phyloP scores from a whole-genome alignment of 2,113 vertebrate species.

The Aegotheles bennettii region DNA sequence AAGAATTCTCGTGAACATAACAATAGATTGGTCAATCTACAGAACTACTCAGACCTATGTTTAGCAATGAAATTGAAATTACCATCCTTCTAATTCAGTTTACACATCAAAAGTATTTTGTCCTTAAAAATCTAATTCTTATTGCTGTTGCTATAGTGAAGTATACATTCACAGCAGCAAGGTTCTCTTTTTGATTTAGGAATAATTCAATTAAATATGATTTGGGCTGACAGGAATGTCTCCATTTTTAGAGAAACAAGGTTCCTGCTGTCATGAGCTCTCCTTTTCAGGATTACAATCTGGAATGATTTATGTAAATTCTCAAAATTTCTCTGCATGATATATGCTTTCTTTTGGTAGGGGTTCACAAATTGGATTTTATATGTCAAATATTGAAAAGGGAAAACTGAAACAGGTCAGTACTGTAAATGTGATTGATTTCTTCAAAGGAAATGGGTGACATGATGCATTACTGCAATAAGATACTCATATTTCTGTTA shows the following conservation, averaged over 20 bases:
- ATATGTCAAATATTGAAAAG: conserved; percentile 70
- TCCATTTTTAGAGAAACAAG: not conserved
- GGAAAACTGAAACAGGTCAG: conserved; percentile 68
- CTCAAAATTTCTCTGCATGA: conserved; percentile 54
- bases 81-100: not conserved
- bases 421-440: conserved; percentile 74
- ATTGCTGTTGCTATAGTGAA: not conserved
- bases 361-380: conserved; percentile 72
- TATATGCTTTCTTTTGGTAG: conserved; percentile 61
- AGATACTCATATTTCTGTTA: conserved; percentile 74
- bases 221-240: not conserved
- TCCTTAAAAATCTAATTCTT: not conserved
- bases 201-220: conserved; percentile 32
- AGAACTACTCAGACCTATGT: not conserved
- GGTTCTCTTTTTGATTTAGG: not conserved
- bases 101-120: not conserved
- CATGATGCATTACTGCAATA: conserved; percentile 80
- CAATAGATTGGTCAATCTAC: not conserved
- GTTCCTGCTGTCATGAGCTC: conserved; percentile 35
- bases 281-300: conserved; percentile 38
- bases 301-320: conserved; percentile 69
- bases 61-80: not conserved
- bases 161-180: not conserved
- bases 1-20: not conserved
- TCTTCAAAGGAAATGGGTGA: conserved; percentile 69